Evolutionary conservation across 2,113 vertebrate genomes (phyloP).

Genomic region (Oryzias woworae): DNA sequence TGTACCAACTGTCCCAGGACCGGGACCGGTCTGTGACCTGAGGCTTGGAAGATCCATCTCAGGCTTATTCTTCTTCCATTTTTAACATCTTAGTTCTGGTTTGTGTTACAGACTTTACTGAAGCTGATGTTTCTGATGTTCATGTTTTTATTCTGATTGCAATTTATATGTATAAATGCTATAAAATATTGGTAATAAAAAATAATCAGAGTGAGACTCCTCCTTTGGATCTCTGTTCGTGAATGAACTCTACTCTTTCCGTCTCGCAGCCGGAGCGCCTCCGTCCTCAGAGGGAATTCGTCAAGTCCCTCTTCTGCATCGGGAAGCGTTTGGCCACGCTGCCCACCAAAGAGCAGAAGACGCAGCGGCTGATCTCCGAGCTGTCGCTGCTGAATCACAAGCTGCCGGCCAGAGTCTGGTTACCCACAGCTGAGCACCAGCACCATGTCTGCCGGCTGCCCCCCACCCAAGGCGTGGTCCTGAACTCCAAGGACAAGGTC

Average conservation of each 20-base stretch:
- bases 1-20: too few relatives aligned
- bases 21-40: too few relatives aligned
- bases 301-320: slow-evolving; percentile 91
- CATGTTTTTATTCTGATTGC: too few relatives aligned
- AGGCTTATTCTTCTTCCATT: too few relatives aligned
- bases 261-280: slow-evolving; percentile 82
- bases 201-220: too few relatives aligned
- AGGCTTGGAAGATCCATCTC: too few relatives aligned
- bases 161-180: too few relatives aligned
- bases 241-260: background rate
- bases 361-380: slow-evolving; percentile 89
- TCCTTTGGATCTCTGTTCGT: background rate
- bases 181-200: too few relatives aligned
- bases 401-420: slow-evolving; percentile 89
- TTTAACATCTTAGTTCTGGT: too few relatives aligned
- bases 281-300: slow-evolving; percentile 91
- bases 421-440: slow-evolving; percentile 86
- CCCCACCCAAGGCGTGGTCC: slow-evolving; percentile 90
- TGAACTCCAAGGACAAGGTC: slow-evolving; percentile 96
- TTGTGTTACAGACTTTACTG: too few relatives aligned
- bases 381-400: slow-evolving; percentile 94
- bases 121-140: too few relatives aligned
- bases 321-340: slow-evolving; percentile 90
- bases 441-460: slow-evolving; percentile 93
- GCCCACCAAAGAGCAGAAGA: slow-evolving; percentile 96